Evolutionary conservation across 2,888 invertebrate species (phyloP).

Genomic region (Apotomis turbidana): DNA sequence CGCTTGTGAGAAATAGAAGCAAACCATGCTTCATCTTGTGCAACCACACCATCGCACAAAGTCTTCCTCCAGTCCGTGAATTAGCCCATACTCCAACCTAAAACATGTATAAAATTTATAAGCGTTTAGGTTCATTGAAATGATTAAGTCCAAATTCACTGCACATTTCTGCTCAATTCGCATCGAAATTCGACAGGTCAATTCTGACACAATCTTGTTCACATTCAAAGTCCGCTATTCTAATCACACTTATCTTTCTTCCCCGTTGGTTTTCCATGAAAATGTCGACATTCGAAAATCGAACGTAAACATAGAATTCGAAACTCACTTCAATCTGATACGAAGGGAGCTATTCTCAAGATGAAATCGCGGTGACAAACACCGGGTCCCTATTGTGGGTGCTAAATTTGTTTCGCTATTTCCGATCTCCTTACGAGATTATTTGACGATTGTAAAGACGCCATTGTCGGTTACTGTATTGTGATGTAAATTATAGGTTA

Average conservation of each 20-base stretch:
- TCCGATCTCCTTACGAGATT: slow-evolving; percentile 78
- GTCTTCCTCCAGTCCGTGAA: too few relatives aligned
- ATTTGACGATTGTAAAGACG: slow-evolving; percentile 74
- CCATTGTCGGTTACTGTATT: slow-evolving; percentile 53
- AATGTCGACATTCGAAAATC: slow-evolving; percentile 27
- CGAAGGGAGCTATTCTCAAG: slow-evolving; percentile 70
- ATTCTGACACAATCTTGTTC: not conserved
- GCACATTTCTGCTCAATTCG: not conserved
- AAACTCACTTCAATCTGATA: slow-evolving; percentile 61
- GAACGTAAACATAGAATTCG: slow-evolving; percentile 26
- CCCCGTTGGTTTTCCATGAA: slow-evolving; percentile 16
- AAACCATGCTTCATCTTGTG: too few relatives aligned
- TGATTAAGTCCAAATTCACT: not conserved
- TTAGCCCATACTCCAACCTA: too few relatives aligned
- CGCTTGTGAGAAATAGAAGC: too few relatives aligned
- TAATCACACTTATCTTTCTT: slow-evolving; percentile 6
- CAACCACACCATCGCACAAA: too few relatives aligned
- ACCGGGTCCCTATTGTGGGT: slow-evolving; percentile 75
- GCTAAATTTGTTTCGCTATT: slow-evolving; percentile 81
- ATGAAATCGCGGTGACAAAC: slow-evolving; percentile 78
- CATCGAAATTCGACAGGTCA: not conserved
- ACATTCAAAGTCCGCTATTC: not conserved
- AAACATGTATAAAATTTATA: too few relatives aligned
- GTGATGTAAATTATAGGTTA: slow-evolving; percentile 41
- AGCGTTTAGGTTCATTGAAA: too few relatives aligned